Percentiles rank a stretch among this genome's conserved stretches.
Conservation (phyloP, 2,888 invertebrate species). For the Parochlus steinenii region DNA sequence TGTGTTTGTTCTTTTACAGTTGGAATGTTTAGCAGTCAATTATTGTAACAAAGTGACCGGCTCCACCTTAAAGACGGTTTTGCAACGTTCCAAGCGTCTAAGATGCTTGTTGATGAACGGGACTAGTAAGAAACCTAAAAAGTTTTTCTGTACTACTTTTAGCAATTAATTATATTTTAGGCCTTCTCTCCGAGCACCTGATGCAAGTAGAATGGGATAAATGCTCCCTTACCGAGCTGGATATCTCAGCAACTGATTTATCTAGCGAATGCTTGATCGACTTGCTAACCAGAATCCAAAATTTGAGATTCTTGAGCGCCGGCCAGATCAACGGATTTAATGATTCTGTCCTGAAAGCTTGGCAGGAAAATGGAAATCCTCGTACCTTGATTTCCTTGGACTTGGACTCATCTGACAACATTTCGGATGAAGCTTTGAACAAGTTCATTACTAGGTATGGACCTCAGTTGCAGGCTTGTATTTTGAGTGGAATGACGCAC, state of each 20-base stretch:
- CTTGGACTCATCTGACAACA: constrained; percentile 86
- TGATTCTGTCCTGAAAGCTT: constrained; percentile 82
- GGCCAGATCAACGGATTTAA: constrained; percentile 97
- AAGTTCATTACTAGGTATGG: constrained; percentile 86
- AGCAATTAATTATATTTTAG: constrained; percentile 36
- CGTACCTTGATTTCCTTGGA: constrained; percentile 74
- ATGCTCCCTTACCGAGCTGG: constrained; percentile 46
- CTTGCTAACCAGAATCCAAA: constrained; percentile 74
- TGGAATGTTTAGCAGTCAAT: constrained; percentile 94
- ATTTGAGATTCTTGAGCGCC: constrained; percentile 72
- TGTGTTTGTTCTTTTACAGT: constrained; percentile 31
- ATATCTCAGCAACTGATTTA: constrained; percentile 93
- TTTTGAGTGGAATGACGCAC: constrained; percentile 90
- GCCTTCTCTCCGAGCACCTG: constrained; percentile 77
- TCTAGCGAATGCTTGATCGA: constrained; percentile 86
- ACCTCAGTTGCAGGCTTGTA: constrained; percentile 71
- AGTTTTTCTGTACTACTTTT: background rate
- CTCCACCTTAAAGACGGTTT: constrained; percentile 81
- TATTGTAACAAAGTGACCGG: constrained; percentile 96
- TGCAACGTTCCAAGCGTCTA: constrained; percentile 83
- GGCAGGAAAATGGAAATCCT: constrained; percentile 73
- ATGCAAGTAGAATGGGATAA: constrained; percentile 94
- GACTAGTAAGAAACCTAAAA: constrained; percentile 51
- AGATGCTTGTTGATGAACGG: constrained; percentile 91
- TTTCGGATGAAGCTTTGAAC: constrained; percentile 82